A percentile compares a stretch with the other conserved stretches of the same genome.
Conservation (phyloP, 2,888 invertebrate genomes). For the Drosophila mettleri region DNA sequence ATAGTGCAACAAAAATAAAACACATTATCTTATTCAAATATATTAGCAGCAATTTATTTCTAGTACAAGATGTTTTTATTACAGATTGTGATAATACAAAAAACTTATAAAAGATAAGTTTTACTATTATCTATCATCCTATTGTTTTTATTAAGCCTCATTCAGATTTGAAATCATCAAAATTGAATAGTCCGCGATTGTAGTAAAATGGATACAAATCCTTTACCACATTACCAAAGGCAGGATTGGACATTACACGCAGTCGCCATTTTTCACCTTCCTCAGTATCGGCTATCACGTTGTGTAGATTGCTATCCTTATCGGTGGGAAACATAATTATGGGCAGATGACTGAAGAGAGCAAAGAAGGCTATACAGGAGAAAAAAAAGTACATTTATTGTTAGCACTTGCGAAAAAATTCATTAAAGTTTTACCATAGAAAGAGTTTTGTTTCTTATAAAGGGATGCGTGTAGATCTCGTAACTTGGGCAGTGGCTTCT, state of each 20-base stretch:
- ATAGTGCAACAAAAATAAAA: not conserved
- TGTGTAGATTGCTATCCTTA: slow-evolving; percentile 68
- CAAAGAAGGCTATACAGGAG: slow-evolving; percentile 60
- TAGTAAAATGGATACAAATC: slow-evolving; percentile 79
- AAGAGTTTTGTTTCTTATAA: slow-evolving; percentile 63
- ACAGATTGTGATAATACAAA: slow-evolving; percentile 5
- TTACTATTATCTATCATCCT: too few relatives aligned
- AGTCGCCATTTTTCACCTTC: slow-evolving; percentile 56
- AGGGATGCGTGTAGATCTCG: slow-evolving; percentile 75
- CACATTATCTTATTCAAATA: not conserved
- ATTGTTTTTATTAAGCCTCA: not conserved
- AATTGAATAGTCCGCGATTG: slow-evolving; percentile 71
- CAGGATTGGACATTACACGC: slow-evolving; percentile 60
- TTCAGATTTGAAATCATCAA: slow-evolving; percentile 37
- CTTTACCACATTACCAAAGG: slow-evolving; percentile 66
- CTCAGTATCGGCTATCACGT: slow-evolving; percentile 42
- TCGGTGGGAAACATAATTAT: slow-evolving; percentile 65
- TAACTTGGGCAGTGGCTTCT: slow-evolving; percentile 72
- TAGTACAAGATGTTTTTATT: not conserved
- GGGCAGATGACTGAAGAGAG: slow-evolving; percentile 56
- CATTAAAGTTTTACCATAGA: slow-evolving; percentile 55
- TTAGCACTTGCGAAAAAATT: too few relatives aligned
- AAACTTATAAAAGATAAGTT: slow-evolving; percentile 1
- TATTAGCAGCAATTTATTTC: not conserved
- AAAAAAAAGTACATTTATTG: not conserved